Conservation (phyloP, 2,888 invertebrate species). For the Agrilus cyanescens region DNA sequence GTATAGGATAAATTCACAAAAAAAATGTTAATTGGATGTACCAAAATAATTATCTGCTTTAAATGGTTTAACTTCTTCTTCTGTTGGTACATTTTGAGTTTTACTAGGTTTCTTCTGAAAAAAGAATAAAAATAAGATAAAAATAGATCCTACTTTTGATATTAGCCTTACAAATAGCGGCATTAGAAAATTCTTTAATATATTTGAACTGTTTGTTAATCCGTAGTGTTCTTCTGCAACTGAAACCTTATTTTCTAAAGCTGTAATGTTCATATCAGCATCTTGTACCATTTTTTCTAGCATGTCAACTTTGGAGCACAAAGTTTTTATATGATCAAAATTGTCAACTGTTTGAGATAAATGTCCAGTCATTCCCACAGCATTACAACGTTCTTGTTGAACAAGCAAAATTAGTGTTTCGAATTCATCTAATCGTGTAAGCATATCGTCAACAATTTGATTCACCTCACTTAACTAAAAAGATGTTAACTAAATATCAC, state of each 20-base stretch:
- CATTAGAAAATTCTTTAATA: constrained; percentile 44
- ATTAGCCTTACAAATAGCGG: constrained; percentile 26
- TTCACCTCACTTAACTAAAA: constrained; percentile 37
- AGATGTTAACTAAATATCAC: neutral
- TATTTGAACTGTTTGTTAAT: constrained; percentile 41
- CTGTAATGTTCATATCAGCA: constrained; percentile 41
- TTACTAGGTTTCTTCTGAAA: no score
- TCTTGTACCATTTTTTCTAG: constrained; percentile 42
- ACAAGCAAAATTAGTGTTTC: constrained; percentile 49
- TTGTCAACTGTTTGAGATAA: constrained; percentile 42
- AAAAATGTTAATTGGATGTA: no score
- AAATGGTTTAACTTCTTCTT: no score
- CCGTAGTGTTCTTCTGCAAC: constrained; percentile 49
- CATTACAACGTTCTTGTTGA: constrained; percentile 35
- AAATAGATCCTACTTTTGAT: no score
- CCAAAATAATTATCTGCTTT: no score
- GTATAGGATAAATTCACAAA: no score
- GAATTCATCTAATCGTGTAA: constrained; percentile 53
- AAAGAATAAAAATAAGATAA: no score
- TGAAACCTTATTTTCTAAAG: constrained; percentile 45
- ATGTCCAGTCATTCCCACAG: constrained; percentile 34
- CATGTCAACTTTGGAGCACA: constrained; percentile 44
- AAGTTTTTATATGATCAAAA: constrained; percentile 38
- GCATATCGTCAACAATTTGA: constrained; percentile 53
- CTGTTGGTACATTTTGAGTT: no score